Conservation (phyloP, 2,113 vertebrate species). For the Bubo bubo region DNA sequence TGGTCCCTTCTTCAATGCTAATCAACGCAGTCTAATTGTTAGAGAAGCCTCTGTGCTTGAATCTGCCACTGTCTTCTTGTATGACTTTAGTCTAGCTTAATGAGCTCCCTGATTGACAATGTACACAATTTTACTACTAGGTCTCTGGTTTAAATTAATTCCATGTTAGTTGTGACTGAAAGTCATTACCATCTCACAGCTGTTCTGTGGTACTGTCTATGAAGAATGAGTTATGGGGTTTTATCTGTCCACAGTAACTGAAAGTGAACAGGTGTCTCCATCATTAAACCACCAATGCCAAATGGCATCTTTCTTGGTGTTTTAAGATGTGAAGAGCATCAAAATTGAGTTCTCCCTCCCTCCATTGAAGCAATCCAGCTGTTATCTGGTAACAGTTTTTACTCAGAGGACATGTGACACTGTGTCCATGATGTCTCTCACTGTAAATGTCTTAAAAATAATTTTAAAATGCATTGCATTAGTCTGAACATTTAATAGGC, state of each 20-base stretch:
- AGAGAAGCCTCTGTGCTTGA: background rate
- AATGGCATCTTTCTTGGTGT: background rate
- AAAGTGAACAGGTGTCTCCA: background rate
- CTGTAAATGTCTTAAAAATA: background rate
- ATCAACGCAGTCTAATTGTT: background rate
- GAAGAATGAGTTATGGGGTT: background rate
- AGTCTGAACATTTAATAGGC: background rate
- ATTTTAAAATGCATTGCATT: background rate
- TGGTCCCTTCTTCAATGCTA: background rate
- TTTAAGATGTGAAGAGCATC: background rate
- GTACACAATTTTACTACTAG: background rate
- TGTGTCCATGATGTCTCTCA: background rate
- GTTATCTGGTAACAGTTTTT: background rate
- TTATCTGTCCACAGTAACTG: background rate
- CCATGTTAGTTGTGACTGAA: background rate
- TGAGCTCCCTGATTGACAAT: background rate
- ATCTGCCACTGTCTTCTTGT: background rate
- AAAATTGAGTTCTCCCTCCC: background rate
- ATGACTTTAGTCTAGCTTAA: background rate
- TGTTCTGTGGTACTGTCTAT: background rate
- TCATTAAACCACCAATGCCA: background rate
- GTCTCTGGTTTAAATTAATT: slow-evolving; percentile 18
- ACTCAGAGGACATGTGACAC: background rate
- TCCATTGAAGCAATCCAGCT: background rate
- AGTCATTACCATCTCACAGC: background rate